Conservation (phyloP, 1,140 invertebrate genomes). For the Bombus cullumanus region DNA sequence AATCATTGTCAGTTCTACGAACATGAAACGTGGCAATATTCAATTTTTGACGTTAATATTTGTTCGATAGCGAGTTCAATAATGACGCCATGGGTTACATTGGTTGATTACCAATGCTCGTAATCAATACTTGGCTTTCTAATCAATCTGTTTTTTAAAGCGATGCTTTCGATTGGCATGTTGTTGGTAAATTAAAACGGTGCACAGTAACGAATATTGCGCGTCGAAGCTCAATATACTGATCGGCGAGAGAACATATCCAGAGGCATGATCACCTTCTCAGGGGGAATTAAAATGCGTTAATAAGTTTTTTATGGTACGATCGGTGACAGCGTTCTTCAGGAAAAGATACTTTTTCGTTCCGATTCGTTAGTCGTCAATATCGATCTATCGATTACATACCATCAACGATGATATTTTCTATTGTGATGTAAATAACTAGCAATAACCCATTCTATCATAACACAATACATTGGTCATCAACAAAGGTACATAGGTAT, state of each 20-base stretch:
- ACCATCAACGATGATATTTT: background rate
- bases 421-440: background rate
- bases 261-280: background rate
- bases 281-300: constrained; percentile 11
- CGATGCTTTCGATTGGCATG: background rate
- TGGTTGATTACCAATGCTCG: background rate
- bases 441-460: constrained; percentile 20
- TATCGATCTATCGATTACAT: constrained; percentile 1
- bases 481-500: background rate
- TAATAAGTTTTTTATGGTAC: background rate
- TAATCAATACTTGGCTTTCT: background rate
- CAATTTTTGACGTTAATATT: too few relatives aligned
- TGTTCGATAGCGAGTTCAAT: background rate
- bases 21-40: too few relatives aligned
- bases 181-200: background rate
- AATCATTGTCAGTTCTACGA: background rate
- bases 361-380: background rate
- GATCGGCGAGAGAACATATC: background rate
- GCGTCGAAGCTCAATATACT: background rate
- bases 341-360: background rate
- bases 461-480: constrained; percentile 1
- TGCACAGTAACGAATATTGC: constrained; percentile 1
- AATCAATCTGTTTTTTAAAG: background rate
- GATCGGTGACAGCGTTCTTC: background rate
- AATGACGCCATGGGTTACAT: background rate